Conservation (phyloP, 1,140 invertebrate species). For the Hyphantria cunea region DNA sequence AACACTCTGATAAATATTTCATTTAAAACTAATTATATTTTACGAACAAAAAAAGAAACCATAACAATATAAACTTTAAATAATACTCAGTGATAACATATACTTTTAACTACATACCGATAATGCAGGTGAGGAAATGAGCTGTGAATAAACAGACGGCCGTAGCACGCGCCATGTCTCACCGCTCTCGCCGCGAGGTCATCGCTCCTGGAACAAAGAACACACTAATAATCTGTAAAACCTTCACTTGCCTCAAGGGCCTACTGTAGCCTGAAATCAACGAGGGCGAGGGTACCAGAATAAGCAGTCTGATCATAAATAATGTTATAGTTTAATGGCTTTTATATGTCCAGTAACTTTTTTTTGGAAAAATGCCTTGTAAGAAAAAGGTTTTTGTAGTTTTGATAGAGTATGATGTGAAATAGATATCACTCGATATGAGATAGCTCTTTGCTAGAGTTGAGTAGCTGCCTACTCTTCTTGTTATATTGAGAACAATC, state of each 20-base stretch:
- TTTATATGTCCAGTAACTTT: neutral
- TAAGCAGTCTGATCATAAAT: neutral
- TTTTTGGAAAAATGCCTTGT: too few species aligned
- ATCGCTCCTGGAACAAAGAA: constrained; percentile 71
- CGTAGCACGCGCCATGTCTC: constrained; percentile 58
- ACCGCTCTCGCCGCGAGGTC: constrained; percentile 46
- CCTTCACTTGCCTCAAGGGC: neutral
- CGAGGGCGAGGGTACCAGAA: neutral
- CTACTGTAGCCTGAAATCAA: neutral
- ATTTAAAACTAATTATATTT: too few species aligned
- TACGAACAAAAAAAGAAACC: too few species aligned
- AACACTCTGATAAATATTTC: too few species aligned
- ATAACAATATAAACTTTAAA: constrained; percentile 1
- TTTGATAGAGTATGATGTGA: too few species aligned
- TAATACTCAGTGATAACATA: neutral
- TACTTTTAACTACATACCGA: constrained; percentile 53
- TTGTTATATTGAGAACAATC: too few species aligned
- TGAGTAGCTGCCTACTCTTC: too few species aligned
- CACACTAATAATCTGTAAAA: constrained; percentile 63
- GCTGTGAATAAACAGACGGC: constrained; percentile 69
- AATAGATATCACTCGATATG: too few species aligned
- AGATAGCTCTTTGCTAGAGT: too few species aligned
- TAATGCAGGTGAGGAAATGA: constrained; percentile 73
- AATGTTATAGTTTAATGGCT: neutral
- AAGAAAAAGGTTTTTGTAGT: too few species aligned